A percentile compares a stretch with the other conserved stretches of the same genome.
phyloP scores from a whole-genome alignment of 2,113 vertebrate genomes.

The Sphaerodactylus townsendi region DNA sequence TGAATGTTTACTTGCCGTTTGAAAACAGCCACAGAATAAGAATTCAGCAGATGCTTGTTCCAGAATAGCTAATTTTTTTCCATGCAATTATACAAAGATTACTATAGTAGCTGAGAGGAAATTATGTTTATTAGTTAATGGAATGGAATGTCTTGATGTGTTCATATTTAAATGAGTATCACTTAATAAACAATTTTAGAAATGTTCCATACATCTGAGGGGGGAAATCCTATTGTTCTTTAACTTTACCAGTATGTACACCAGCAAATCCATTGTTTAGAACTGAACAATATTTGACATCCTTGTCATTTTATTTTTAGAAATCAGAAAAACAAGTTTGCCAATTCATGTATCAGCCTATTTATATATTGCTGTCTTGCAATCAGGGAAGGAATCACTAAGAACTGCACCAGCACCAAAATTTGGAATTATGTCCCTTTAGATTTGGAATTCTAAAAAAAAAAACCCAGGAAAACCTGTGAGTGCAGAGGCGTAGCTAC shows the following conservation, averaged over 20 bases:
- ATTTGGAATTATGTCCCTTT: no score
- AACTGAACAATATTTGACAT: neutral
- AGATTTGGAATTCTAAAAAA: no score
- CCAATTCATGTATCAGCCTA: neutral
- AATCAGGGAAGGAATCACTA: neutral
- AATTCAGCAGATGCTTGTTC: neutral
- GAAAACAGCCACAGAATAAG: neutral
- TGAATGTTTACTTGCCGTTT: neutral
- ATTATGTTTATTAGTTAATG: neutral
- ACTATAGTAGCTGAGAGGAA: neutral
- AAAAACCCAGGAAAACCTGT: no score
- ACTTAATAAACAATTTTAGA: neutral
- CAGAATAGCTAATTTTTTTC: neutral
- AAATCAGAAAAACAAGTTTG: neutral
- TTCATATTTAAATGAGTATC: neutral
- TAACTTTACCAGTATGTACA: neutral
- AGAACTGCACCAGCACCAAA: neutral
- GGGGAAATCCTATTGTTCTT: neutral
- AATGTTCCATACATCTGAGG: neutral
- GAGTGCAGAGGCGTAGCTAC: no score
- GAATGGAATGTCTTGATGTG: neutral
- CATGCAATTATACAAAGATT: neutral
- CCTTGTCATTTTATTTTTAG: constrained; percentile 1
- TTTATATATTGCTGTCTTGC: neutral
- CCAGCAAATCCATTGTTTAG: neutral